Evolutionary conservation across 2,888 invertebrate species (phyloP), one percentile per base, ranked within the genome.

Genomic region (Cerceris ruficornis): DNA sequence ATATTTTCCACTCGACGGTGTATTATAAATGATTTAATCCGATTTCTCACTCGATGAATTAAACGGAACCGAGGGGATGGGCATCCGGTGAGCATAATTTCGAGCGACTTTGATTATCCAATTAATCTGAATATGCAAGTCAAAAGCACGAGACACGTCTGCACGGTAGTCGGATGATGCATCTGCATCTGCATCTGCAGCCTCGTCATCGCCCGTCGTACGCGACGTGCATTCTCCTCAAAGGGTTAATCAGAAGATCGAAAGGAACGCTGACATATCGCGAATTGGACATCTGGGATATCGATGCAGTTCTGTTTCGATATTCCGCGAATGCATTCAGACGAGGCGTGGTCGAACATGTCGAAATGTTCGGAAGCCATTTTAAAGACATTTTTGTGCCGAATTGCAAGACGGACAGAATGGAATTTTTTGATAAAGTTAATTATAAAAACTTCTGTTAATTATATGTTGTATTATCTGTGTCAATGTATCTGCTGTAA

Each of bases 231-330:
- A 15, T 54, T 67, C 76, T 28, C 28, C 28, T 57, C 52, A 46
- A 60, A 61, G 77, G 77, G 71, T 77, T 77, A 77, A 77, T 77
- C 77, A 77, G 52, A 28, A 39, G 55, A 39, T 54, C 77, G 62
- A 62, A 70, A 67, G 66, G 49, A 42, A 57, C 57, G 66, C 58
- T 57, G 52, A 49, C 58, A 58, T 52, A 57, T 54, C 58, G 66
- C 57, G 6, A 39, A 73, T 59, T 42, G 14, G 15, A 28, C 49
- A 62, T 62, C 67, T 15, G n/a, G 49, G 41, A 54, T 43, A 52
- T 68, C 58, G 65, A 43, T 46, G 52, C 17, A 11, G 15, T 39
- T 11, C 49, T 15, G 14, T 2, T n/a, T 11, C 6, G 50, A 61
- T 62, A 58, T 69, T 66, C 66, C 69, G 6, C 9, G 43, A 17